Evolutionary conservation across 1,140 invertebrate species (phyloP).

Genomic region (Hydropsyche tenuis): DNA sequence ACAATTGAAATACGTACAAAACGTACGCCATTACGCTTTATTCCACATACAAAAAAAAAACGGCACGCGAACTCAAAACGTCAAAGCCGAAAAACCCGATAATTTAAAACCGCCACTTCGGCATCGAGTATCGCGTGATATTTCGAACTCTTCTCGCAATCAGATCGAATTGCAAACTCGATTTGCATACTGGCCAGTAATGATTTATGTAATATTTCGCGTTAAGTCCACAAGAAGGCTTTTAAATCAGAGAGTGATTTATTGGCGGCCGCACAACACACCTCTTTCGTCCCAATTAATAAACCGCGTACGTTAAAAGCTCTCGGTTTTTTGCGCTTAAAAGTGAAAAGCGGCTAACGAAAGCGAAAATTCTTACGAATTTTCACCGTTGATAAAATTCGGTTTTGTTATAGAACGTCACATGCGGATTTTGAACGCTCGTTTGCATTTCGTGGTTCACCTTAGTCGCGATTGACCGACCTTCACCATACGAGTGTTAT

Average conservation of each 20-base stretch:
- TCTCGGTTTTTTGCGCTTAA: background rate
- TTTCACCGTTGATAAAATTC: no score
- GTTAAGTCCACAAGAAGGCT: background rate
- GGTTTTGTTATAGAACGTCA: background rate
- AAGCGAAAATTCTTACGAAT: no score
- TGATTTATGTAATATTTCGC: conserved; percentile 23
- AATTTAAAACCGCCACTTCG: background rate
- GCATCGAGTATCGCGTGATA: background rate
- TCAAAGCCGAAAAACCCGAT: background rate
- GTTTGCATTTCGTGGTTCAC: conserved; percentile 23
- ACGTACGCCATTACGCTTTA: background rate
- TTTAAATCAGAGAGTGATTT: conserved; percentile 20
- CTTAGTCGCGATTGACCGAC: conserved; percentile 25
- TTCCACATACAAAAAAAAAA: background rate
- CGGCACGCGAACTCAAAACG: background rate
- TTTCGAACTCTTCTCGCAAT: background rate
- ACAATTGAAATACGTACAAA: background rate
- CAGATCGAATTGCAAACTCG: background rate
- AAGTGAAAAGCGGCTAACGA: no score
- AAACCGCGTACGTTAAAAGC: background rate
- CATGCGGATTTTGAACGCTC: background rate
- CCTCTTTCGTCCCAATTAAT: background rate
- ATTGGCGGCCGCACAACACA: background rate
- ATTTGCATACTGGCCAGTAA: conserved; percentile 11
- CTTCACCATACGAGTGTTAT: conserved; percentile 7